Conservation (phyloP, 1,140 invertebrate species). For the Nasonia giraulti region DNA sequence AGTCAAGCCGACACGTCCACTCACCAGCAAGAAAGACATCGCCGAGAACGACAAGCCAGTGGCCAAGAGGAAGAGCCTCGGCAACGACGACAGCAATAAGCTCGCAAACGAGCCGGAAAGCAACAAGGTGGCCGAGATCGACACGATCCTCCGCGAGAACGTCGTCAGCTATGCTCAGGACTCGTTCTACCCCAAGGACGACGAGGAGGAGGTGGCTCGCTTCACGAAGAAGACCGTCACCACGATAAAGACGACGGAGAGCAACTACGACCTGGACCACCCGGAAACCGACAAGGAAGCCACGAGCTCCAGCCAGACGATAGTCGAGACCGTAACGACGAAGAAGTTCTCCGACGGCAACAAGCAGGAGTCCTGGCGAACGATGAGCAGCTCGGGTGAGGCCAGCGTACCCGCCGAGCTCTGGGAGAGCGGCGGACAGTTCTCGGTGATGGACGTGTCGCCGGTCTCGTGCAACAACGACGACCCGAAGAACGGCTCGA, state of each 20-base stretch:
- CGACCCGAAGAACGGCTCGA: conserved; percentile 60
- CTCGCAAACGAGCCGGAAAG: background rate
- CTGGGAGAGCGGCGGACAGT: conserved; percentile 66
- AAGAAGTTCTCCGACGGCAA: conserved; percentile 54
- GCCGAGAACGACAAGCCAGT: conserved; percentile 17
- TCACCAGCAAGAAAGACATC: conserved; percentile 19
- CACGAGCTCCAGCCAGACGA: background rate
- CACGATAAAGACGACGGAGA: conserved; percentile 2
- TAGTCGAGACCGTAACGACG: conserved; percentile 48
- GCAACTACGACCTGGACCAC: background rate
- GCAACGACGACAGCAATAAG: background rate
- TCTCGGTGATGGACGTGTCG: conserved; percentile 65
- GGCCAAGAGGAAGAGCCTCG: conserved; percentile 2
- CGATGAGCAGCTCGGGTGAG: conserved; percentile 52
- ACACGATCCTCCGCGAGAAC: conserved; percentile 22
- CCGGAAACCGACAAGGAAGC: conserved; percentile 14
- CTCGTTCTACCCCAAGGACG: background rate
- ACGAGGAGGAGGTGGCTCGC: background rate
- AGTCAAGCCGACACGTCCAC: conserved; percentile 33
- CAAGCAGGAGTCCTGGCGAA: conserved; percentile 60
- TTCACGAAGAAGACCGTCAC: background rate
- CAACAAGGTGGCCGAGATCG: conserved; percentile 55
- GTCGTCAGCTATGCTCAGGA: background rate
- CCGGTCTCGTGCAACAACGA: conserved; percentile 68
- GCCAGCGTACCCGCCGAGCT: conserved; percentile 56